Evolutionary conservation across 2,113 vertebrate species (phyloP), one percentile per base, ranked within the genome.

Genomic region (Neolamprologus variostigma): DNA sequence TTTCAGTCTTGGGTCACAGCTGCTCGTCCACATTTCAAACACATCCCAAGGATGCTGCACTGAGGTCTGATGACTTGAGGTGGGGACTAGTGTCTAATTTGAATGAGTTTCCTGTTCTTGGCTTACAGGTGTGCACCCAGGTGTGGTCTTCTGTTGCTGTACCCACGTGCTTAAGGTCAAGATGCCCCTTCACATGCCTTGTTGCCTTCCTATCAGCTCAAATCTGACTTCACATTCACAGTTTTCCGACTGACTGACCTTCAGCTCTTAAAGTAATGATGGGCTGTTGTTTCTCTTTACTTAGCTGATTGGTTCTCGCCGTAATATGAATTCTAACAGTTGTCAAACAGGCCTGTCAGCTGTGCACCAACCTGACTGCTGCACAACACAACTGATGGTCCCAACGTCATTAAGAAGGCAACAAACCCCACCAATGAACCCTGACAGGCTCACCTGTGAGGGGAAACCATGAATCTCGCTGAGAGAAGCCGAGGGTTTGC

Each of bases 241-340:
- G 55, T 57, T 57, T 57, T 16, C 23, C 0, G 2, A 59, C 55
- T 16, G 55, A 57, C 54, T 57, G 23, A 57, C 7, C 54, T 57
- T 14, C 54, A 57, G 54, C 0, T 26, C 54, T 57, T 57, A 57
- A 3, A 14, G 54, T 1, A 0, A 26, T 23, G 51, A n/a, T 21
- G 51, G 51, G 3, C 51, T 53, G 51, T 53, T 53, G 51, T 53
- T 51, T 53, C 50, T 53, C 50, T 50, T 17, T 6, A 42, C 42
- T 16, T 17, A 53, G 19, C 50, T 53, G 50, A 53, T 53, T 53
- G 12, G 23, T 57, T 57, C 23, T 57, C 2, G 0, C 13, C 0
- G 0, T 59, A 59, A 59, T 9, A 0, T 57, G 55, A 57, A 14
- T 0, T 28, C 23, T 26, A 57, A 57, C 54, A 14, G 54, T 7